Percentiles rank a stretch among this genome's conserved stretches.
Evolutionary conservation across 2,797 vertebrate genomes (phyloP).

Genomic region (Cyprinodon diabolis): DNA sequence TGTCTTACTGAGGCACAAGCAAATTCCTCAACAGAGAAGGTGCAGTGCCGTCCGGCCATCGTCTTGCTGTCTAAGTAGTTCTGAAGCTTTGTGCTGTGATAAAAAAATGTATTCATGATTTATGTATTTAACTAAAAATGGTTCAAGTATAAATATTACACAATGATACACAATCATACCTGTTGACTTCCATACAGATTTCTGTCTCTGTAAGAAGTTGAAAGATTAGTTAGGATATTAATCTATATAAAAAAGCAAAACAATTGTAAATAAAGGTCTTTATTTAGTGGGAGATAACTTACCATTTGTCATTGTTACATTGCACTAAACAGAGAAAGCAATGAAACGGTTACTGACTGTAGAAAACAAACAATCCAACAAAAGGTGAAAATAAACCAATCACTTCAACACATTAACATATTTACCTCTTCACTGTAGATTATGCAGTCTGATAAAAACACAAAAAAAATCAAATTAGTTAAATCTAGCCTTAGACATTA

Average conservation of each 20-base stretch:
- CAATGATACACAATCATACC: conserved; percentile 50
- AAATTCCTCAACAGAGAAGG: conserved; percentile 53
- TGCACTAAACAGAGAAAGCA: conserved; percentile 59
- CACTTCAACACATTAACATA: not conserved
- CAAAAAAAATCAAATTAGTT: not conserved
- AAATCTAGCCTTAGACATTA: not conserved
- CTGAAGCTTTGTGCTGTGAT: conserved; percentile 61
- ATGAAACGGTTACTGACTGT: conserved; percentile 2
- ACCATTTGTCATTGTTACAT: conserved; percentile 59
- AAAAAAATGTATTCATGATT: not conserved
- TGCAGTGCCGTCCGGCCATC: conserved; percentile 29
- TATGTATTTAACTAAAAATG: not conserved
- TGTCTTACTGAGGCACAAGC: conserved; percentile 65
- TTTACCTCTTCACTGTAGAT: conserved; percentile 70
- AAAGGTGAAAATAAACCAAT: not conserved
- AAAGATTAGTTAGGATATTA: not conserved
- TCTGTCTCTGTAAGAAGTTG: conserved; percentile 50
- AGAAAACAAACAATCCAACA: not conserved
- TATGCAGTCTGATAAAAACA: conserved; percentile 64
- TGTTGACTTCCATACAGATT: conserved; percentile 67
- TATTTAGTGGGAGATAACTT: conserved; percentile 23
- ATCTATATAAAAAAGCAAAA: not conserved
- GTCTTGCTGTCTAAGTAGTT: conserved; percentile 27
- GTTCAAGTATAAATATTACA: not conserved
- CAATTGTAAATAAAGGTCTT: not conserved